A percentile compares a stretch with the other conserved stretches of the same genome.
Conservation (phyloP, 1,140 invertebrate genomes). For the Drosophila sp. region DNA sequence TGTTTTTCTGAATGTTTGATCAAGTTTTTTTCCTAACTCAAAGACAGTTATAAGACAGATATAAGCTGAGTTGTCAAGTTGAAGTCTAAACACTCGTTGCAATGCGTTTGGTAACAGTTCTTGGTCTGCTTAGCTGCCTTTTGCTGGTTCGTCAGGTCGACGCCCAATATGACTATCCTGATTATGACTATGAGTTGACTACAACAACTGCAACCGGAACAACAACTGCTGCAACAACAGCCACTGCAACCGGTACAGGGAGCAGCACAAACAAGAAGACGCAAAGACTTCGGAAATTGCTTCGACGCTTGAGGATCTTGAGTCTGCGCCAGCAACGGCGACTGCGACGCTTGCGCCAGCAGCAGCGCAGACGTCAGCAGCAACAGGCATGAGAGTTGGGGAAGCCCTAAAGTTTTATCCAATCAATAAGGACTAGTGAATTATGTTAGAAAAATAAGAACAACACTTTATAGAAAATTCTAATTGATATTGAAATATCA, state of each 20-base stretch:
- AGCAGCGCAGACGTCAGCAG: neutral
- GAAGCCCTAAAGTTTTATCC: no score
- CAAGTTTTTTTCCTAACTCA: neutral
- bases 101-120: slow-evolving; percentile 11
- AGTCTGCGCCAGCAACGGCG: neutral
- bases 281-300: neutral
- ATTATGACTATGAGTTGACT: neutral
- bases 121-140: neutral
- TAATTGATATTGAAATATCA: no score
- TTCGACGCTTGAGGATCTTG: neutral
- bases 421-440: no score
- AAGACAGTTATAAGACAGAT: slow-evolving; percentile 10
- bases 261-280: neutral
- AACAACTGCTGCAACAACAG: slow-evolving; percentile 3
- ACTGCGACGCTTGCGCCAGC: neutral
- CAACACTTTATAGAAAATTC: no score
- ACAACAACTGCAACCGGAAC: no score
- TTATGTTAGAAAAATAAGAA: no score
- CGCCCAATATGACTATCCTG: neutral
- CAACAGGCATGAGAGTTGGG: no score
- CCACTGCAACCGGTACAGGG: neutral
- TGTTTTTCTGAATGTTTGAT: neutral
- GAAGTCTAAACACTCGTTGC: neutral
- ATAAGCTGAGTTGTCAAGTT: slow-evolving; percentile 1
- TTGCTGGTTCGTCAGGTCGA: neutral